Percentiles rank a stretch among this genome's conserved stretches.
phyloP scores from a whole-genome alignment of 2,113 vertebrate species.

The Sprattus sprattus region DNA sequence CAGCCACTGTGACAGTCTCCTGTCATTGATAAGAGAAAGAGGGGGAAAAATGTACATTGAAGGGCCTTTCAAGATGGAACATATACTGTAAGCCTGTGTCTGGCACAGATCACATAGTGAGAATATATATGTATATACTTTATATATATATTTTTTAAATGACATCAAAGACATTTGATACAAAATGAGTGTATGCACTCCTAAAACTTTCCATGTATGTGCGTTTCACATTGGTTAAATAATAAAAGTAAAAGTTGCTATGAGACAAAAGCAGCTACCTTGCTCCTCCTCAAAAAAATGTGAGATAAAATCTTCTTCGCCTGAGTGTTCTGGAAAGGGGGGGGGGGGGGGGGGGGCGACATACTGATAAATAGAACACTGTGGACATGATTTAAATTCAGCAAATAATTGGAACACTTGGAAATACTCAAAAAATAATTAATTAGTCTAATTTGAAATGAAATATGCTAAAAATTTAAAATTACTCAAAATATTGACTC shows the following conservation, averaged over 20 bases:
- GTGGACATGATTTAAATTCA: too few relatives aligned
- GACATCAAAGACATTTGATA: neutral
- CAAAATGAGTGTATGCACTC: neutral
- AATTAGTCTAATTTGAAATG: too few relatives aligned
- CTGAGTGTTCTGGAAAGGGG: too few relatives aligned
- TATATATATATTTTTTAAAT: too few relatives aligned
- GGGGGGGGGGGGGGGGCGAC: too few relatives aligned
- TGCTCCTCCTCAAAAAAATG: neutral
- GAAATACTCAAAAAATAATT: too few relatives aligned
- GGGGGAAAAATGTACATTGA: neutral
- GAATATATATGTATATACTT: too few relatives aligned
- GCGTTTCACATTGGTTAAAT: neutral
- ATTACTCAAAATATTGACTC: too few relatives aligned
- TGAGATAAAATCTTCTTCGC: neutral
- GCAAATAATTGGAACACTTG: too few relatives aligned
- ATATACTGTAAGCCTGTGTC: neutral
- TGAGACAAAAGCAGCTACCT: neutral
- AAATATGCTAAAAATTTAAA: too few relatives aligned
- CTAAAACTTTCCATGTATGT: neutral
- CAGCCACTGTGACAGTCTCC: slow-evolving; percentile 43
- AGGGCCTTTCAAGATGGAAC: neutral
- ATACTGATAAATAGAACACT: too few relatives aligned
- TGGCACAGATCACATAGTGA: neutral
- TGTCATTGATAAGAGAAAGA: slow-evolving; percentile 2
- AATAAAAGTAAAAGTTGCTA: too few relatives aligned